Percentiles rank a stretch among this genome's conserved stretches.
These are phyloP conservation scores for Thereva unica DNA, from an alignment of 2,888 invertebrate species.

Conservation along the genomic window DNA sequence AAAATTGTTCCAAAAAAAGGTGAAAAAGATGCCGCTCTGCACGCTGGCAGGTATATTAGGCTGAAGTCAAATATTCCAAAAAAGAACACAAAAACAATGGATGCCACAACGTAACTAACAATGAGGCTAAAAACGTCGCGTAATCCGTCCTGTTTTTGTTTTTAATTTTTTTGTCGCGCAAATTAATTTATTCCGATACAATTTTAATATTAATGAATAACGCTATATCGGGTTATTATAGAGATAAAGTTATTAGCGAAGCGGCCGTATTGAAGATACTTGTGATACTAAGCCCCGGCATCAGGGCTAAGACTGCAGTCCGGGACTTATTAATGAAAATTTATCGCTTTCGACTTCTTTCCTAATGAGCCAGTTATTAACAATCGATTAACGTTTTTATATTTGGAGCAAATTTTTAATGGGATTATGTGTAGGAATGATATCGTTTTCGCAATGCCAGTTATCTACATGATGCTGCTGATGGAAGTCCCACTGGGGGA, in stretches of 20 bases:
- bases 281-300: conserved; percentile 7
- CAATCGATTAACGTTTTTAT: conserved; percentile 23
- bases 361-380: conserved; percentile 26
- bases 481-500: no score
- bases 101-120: conserved; percentile 20
- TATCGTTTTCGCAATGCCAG: not conserved
- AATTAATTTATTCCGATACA: conserved; percentile 36
- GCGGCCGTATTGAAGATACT: conserved; percentile 6
- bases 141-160: conserved; percentile 5
- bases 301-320: conserved; percentile 16
- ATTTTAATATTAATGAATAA: conserved; percentile 41
- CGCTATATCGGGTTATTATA: conserved; percentile 12
- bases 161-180: conserved; percentile 10
- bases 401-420: conserved; percentile 29
- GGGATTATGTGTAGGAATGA: conserved; percentile 8
- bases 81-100: no score
- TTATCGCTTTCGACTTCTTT: conserved; percentile 19
- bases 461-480: no score
- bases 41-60: no score
- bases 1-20: no score
- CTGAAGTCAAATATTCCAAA: no score
- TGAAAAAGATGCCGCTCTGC: no score
- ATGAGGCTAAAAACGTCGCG: conserved; percentile 11
- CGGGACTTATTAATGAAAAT: conserved; percentile 30
- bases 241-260: conserved; percentile 31